Base-by-base conservation (phyloP, 2,888 invertebrate genomes). In the Ennomos quercinarius region DNA sequence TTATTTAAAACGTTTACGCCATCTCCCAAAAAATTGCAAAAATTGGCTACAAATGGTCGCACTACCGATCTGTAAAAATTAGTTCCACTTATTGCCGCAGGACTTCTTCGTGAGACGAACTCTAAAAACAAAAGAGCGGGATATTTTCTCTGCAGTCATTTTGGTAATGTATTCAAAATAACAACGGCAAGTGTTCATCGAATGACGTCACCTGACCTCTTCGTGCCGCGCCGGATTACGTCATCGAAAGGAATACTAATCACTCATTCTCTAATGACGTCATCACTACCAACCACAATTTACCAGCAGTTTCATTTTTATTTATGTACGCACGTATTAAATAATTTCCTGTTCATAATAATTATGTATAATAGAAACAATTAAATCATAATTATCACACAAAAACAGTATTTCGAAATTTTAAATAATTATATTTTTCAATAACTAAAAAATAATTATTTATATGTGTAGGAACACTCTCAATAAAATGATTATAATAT, bases 121-220 rank as follows among this genome's bases (percentile, higher is more conserved):
- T 27, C 3, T 27, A 27, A 34, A 13, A 38, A 13, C 34, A n/a
- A 47, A 50, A 17, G 11, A 12, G 37, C 35, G 11, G 4, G 8
- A 12, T 41, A 12, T 46, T 44, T 39, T 2, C n/a, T 38, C 9
- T 10, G 12, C 35, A 45, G 35, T 11, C 40, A 40, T 48, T 40
- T 27, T 9, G 1, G 11, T 40, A 45, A 57, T 48, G 38, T 13
- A 55, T 56, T 60, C 46, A 61, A 52, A 60, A 53, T 49, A 57
- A 52, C 41, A 51, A 41, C 53, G 36, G 44, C 42, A 42, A 62
- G 55, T 53, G 44, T 61, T 64, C 59, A 62, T 56, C 57, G 67
- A 51, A 84, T 90, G 85, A 83, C 89, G 89, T 89, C 89, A 90
- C 74, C 78, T 57, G 66, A 74, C 74, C 80, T 77, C 76, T 76